A percentile compares a stretch with the other conserved stretches of the same genome.
phyloP scores from a whole-genome alignment of 2,113 vertebrate genomes.

The Neotoma lepida region DNA sequence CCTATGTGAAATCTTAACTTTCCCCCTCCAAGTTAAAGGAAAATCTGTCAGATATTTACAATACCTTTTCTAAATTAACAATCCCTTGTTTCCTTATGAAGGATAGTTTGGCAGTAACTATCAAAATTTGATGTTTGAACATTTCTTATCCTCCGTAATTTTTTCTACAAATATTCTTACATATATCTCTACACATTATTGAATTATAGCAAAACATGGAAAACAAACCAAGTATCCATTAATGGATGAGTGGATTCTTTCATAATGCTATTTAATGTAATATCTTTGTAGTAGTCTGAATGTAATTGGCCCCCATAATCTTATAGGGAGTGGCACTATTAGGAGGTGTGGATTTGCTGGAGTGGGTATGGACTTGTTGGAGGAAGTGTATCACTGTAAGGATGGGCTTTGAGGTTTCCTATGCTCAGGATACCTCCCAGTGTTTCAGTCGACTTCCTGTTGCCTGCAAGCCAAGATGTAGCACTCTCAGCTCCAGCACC shows the following conservation, averaged over 20 bases:
- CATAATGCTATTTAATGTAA: not conserved
- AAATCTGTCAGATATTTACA: slow-evolving; percentile 12
- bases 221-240: slow-evolving; percentile 13
- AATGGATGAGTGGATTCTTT: not conserved
- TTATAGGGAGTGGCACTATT: not conserved
- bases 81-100: not conserved
- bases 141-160: not conserved
- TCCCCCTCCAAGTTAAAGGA: not conserved
- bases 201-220: not conserved
- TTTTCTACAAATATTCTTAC: not conserved
- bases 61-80: slow-evolving; percentile 11
- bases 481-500: not conserved
- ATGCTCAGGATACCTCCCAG: not conserved
- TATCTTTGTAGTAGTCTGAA: not conserved
- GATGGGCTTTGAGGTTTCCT: not conserved
- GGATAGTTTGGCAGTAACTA: not conserved
- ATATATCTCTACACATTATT: not conserved
- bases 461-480: not conserved
- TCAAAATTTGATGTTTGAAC: not conserved
- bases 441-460: not conserved
- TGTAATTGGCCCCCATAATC: not conserved
- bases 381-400: not conserved
- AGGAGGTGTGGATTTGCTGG: not conserved
- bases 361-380: not conserved
- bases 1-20: slow-evolving; percentile 11